Evolutionary conservation across 1,140 invertebrate genomes (phyloP).

Genomic region (Brachionus paranguensis): DNA sequence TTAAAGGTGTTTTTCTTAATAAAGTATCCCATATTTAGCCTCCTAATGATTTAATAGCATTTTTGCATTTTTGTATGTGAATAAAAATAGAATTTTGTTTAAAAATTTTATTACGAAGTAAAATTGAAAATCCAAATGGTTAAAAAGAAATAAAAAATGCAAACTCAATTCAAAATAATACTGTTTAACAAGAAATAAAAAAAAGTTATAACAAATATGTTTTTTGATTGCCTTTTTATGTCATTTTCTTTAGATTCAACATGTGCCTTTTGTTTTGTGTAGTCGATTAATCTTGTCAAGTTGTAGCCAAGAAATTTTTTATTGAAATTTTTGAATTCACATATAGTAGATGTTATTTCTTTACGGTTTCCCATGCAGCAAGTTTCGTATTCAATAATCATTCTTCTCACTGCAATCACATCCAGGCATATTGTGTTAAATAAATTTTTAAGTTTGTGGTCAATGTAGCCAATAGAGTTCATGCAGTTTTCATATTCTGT

Average conservation of each 20-base stretch:
- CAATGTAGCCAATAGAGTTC: neutral
- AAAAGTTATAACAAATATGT: neutral
- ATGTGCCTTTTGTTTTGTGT: neutral
- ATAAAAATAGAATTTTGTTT: too few species aligned
- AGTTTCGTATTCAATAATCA: constrained; percentile 14
- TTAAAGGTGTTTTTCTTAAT: too few species aligned
- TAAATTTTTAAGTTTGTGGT: neutral
- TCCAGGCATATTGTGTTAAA: constrained; percentile 27
- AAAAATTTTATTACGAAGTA: too few species aligned
- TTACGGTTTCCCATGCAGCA: neutral
- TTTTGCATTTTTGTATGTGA: too few species aligned
- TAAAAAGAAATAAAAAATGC: neutral
- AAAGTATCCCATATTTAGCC: too few species aligned
- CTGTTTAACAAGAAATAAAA: neutral
- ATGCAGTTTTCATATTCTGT: constrained; percentile 33
- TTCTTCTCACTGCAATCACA: constrained; percentile 6
- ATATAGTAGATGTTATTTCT: neutral
- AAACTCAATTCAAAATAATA: neutral
- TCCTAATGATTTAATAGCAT: too few species aligned
- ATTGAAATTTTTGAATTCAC: constrained; percentile 12
- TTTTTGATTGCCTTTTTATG: neutral
- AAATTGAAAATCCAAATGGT: neutral
- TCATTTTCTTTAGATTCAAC: neutral
- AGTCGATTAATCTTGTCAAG: neutral
- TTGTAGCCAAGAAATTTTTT: neutral